phyloP scores from a whole-genome alignment of 2,888 invertebrate genomes.

The Megaustenia siamemsis region DNA sequence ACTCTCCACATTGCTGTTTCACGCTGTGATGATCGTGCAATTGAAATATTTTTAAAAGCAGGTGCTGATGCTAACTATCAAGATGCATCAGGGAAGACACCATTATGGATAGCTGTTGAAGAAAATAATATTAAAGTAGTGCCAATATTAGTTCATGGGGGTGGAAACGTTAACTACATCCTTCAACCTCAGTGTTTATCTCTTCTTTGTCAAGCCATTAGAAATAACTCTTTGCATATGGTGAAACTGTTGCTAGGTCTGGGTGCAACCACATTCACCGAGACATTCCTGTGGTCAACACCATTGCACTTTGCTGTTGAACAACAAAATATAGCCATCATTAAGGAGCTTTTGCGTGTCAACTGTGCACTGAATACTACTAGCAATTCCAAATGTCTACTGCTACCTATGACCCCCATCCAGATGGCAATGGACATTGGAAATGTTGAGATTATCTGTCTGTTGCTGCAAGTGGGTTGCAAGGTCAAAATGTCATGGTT shows the following conservation, averaged over 20 bases:
- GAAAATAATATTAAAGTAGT: conserved; percentile 71
- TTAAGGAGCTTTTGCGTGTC: conserved; percentile 68
- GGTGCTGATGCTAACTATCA: conserved; percentile 68
- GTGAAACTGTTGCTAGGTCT: conserved; percentile 62
- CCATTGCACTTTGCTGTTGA: conserved; percentile 67
- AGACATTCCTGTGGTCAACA: conserved; percentile 62
- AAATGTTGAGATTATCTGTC: conserved; percentile 63
- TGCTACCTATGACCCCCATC: conserved; percentile 70
- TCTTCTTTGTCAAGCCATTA: conserved; percentile 64
- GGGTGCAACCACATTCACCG: conserved; percentile 62
- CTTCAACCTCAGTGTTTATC: conserved; percentile 60
- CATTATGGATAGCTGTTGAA: conserved; percentile 73
- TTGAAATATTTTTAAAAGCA: conserved; percentile 66
- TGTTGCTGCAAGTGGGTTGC: conserved; percentile 67
- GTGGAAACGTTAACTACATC: conserved; percentile 66
- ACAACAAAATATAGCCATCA: conserved; percentile 61
- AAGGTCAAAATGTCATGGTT: conserved; percentile 61
- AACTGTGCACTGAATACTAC: conserved; percentile 68
- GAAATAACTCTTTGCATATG: conserved; percentile 62
- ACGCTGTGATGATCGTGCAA: conserved; percentile 69
- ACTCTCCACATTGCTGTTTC: conserved; percentile 71
- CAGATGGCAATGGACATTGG: conserved; percentile 66
- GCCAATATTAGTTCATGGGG: conserved; percentile 63
- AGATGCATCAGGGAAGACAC: conserved; percentile 69
- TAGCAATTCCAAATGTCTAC: conserved; percentile 60